Evolutionary conservation across 2,797 vertebrate genomes (phyloP), one percentile per base, ranked within the genome.

Genomic region (Antennarius maculatus): DNA sequence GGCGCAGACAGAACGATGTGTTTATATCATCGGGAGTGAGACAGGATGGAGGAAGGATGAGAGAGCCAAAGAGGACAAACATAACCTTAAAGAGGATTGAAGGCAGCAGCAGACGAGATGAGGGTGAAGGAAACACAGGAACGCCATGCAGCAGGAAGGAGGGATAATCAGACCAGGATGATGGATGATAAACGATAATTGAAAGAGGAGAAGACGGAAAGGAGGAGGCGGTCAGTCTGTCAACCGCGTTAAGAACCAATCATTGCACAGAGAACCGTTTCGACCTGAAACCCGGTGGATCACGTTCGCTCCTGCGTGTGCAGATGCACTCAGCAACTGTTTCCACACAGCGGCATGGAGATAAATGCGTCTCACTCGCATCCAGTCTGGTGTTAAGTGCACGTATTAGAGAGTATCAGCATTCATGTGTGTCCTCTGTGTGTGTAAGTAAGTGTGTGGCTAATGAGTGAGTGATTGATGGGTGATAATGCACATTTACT

Each of bases 181-280:
- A 77, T 43, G 75, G 76, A 78, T 81, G 86, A 89, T 51, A 47
- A 79, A 87, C 7, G 80, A 77, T 23, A 64, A 50, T 77, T 54
- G 55, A 55, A 71, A 48, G 41, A 39, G 47, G 53, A 79, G 68
- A 69, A 54, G 82, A 83, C 70, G 69, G 83, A 41, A 42, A 63
- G 60, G 76, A 59, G 74, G 76, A 78, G 69, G 73, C 50, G 82
- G 87, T 61, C 76, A 70, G 78, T 64, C 72, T 89, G 89, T 87
- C 90, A 88, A 93, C 93, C 92, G 89, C 84, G 94, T 94, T 93
- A 93, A 64, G 62, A 80, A 76, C 86, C 86, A 83, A 88, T 92
- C 91, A 91, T 86, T 86, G 86, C 82, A 80, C 77, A 64, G 79
- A 85, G 86, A 87, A 92, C 89, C 69, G 87, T 82, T 93, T 87